Evolutionary conservation across 2,888 invertebrate genomes (phyloP).

Genomic region (Cerceris rybyensis): DNA sequence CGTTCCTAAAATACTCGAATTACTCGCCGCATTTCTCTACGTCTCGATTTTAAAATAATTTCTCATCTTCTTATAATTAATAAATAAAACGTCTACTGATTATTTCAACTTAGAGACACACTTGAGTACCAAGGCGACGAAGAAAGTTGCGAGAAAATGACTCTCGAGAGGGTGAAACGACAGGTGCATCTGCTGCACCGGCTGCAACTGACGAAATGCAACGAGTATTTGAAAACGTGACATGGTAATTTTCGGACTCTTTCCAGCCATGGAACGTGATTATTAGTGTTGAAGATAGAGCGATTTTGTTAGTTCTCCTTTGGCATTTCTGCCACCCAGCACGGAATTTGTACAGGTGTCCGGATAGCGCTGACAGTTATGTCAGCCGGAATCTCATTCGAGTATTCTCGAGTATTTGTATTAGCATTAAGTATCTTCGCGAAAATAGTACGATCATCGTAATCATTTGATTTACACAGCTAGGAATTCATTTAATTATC

Average conservation of each 20-base stretch:
- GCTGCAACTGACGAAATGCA: slow-evolving; percentile 45
- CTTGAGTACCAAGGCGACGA: slow-evolving; percentile 34
- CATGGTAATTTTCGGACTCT: slow-evolving; percentile 37
- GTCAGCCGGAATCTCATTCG: not conserved
- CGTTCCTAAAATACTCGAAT: not conserved
- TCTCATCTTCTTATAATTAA: not conserved
- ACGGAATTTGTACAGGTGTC: not conserved
- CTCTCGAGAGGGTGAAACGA: slow-evolving; percentile 36
- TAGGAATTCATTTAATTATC: no score
- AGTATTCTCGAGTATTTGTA: not conserved
- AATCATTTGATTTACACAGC: no score
- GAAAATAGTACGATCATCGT: no score
- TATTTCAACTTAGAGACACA: not conserved
- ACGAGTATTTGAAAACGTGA: slow-evolving; percentile 31
- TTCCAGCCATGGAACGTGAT: slow-evolving; percentile 10
- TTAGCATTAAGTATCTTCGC: no score
- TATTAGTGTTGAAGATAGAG: slow-evolving; percentile 1
- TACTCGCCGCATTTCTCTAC: not conserved
- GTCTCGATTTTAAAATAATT: not conserved
- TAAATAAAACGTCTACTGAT: not conserved
- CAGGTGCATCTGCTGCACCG: slow-evolving; percentile 58
- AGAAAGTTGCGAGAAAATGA: slow-evolving; percentile 38
- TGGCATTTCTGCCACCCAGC: not conserved
- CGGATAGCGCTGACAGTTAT: not conserved
- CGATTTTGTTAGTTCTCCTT: not conserved